Percentiles rank a stretch among this genome's conserved stretches.
These are phyloP conservation scores for Xenus cinereus DNA, from an alignment of 2,113 vertebrate genomes.

Conservation along the genomic window DNA sequence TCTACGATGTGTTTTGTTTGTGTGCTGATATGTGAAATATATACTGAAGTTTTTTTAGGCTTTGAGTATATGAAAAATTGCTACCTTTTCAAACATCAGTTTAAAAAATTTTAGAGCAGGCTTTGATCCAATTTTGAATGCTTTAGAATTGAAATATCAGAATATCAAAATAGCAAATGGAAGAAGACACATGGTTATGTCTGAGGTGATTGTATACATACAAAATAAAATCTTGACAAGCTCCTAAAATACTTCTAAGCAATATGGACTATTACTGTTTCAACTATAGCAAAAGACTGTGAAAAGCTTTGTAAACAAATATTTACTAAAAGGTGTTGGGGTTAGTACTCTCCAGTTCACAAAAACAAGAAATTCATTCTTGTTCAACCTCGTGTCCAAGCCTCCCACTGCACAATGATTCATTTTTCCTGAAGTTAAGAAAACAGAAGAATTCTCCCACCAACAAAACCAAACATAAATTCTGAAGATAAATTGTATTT, in stretches of 20 bases:
- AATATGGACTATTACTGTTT: background rate
- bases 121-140: background rate
- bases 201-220: background rate
- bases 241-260: background rate
- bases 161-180: background rate
- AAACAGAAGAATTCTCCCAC: slow-evolving; percentile 4
- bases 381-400: background rate
- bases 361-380: background rate
- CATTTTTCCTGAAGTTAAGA: background rate
- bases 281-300: background rate
- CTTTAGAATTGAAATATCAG: background rate
- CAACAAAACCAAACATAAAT: slow-evolving; percentile 4
- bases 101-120: background rate
- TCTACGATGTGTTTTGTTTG: background rate
- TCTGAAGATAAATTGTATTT: slow-evolving; percentile 1
- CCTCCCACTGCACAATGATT: background rate
- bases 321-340: background rate
- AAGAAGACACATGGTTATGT: background rate
- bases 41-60: background rate
- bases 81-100: background rate
- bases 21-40: background rate
- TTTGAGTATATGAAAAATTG: background rate
- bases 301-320: background rate
- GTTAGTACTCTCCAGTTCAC: background rate
- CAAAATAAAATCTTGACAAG: background rate